phyloP scores from a whole-genome alignment of 2,797 vertebrate species.

The Luscinia megarhynchos region DNA sequence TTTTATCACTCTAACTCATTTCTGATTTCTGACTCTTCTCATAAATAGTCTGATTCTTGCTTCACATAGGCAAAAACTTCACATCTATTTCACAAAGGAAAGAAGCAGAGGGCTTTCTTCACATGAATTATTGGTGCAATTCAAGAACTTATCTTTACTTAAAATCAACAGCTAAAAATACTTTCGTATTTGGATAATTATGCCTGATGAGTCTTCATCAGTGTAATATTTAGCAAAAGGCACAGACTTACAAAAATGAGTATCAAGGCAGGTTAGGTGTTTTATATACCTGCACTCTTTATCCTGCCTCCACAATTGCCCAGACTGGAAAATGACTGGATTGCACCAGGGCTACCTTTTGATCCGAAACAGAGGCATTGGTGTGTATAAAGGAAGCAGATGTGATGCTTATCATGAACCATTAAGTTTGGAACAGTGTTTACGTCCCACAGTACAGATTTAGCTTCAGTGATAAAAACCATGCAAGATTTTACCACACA shows the following conservation, averaged over 20 bases:
- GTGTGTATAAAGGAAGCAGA: neutral
- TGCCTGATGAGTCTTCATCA: neutral
- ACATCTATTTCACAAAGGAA: neutral
- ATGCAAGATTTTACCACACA: neutral
- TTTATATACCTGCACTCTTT: neutral
- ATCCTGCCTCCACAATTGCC: neutral
- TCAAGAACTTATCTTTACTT: neutral
- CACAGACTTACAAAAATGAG: neutral
- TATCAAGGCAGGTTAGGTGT: neutral
- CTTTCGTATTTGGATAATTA: neutral
- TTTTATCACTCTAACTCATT: neutral
- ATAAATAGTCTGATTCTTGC: neutral
- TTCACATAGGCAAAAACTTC: neutral
- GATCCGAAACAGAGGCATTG: neutral
- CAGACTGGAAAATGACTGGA: neutral
- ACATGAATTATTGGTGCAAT: neutral
- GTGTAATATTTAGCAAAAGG: neutral
- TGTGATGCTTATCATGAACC: neutral
- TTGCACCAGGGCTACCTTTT: neutral
- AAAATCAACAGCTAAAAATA: neutral
- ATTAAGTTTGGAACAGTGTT: neutral
- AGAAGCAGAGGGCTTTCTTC: neutral
- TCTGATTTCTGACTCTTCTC: neutral
- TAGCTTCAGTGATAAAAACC: neutral
- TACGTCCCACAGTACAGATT: neutral